Evolutionary conservation across 2,113 vertebrate species (phyloP).

Genomic region (Nothoprocta perdicaria): DNA sequence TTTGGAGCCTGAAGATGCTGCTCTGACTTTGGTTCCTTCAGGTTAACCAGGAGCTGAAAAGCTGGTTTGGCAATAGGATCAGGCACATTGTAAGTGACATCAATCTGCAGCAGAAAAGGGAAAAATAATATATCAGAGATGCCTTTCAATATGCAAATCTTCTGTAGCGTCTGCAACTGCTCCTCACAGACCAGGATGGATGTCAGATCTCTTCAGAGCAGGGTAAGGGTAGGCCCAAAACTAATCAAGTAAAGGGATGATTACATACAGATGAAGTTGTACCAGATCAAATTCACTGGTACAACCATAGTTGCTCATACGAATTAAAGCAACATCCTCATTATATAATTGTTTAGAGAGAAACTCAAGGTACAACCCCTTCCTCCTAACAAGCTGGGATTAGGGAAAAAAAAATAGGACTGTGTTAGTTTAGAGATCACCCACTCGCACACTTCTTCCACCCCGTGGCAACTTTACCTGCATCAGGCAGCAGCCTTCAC

Average conservation of each 20-base stretch:
- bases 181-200: background rate
- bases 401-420: background rate
- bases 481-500: slow-evolving; percentile 94
- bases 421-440: background rate
- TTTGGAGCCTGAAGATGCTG: slow-evolving; percentile 37
- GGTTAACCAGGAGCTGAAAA: slow-evolving; percentile 88
- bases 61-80: slow-evolving; percentile 90
- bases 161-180: rapidly evolving
- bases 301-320: background rate
- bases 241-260: background rate
- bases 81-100: slow-evolving; percentile 91
- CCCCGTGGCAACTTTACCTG: slow-evolving; percentile 79
- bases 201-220: background rate
- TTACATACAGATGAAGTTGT: background rate
- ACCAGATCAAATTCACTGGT: background rate
- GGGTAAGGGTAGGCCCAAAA: background rate
- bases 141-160: rapidly evolving
- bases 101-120: slow-evolving; percentile 78
- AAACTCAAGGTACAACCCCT: background rate
- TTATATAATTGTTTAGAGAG: background rate
- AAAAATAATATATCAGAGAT: rapidly evolving
- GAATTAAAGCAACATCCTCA: background rate
- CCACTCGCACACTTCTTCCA: background rate
- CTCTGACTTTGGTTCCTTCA: slow-evolving; percentile 85
- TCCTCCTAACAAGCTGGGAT: background rate